A percentile compares a stretch with the other conserved stretches of the same genome.
Conservation (phyloP, 1,140 invertebrate genomes). For the Lucilia sericata region DNA sequence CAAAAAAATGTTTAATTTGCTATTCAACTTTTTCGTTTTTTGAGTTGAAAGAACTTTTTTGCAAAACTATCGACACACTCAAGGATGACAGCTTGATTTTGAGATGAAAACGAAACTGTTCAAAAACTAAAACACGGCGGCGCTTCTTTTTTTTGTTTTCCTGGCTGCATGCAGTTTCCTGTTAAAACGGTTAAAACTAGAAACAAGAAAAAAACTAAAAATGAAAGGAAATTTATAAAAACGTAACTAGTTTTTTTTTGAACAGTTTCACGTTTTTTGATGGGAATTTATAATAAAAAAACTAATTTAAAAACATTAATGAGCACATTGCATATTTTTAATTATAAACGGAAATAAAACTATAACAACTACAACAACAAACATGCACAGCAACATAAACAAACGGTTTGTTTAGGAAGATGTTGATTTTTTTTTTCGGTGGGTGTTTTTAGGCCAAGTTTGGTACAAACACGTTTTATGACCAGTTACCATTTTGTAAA, state of each 20-base stretch:
- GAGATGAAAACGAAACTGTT: too few species aligned
- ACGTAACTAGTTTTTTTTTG: not conserved
- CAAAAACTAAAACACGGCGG: not conserved
- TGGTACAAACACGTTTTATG: not conserved
- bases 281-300: not conserved
- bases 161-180: not conserved
- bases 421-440: not conserved
- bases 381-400: not conserved
- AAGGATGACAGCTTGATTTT: not conserved
- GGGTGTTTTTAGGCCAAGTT: constrained; percentile 15
- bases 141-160: not conserved
- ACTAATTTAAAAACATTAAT: not conserved
- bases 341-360: not conserved
- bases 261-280: not conserved
- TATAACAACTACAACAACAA: not conserved
- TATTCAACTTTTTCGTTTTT: not conserved
- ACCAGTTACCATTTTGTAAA: not conserved
- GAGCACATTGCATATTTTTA: not conserved
- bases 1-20: not conserved
- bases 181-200: not conserved
- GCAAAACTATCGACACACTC: not conserved
- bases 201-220: not conserved
- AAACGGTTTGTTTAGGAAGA: not conserved
- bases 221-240: constrained; percentile 16
- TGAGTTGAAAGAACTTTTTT: constrained; percentile 1